Percentiles rank a stretch among this genome's conserved stretches.
These are phyloP conservation scores for Nannospalax galili DNA, from an alignment of 2,113 vertebrate genomes.

Conservation along the genomic window DNA sequence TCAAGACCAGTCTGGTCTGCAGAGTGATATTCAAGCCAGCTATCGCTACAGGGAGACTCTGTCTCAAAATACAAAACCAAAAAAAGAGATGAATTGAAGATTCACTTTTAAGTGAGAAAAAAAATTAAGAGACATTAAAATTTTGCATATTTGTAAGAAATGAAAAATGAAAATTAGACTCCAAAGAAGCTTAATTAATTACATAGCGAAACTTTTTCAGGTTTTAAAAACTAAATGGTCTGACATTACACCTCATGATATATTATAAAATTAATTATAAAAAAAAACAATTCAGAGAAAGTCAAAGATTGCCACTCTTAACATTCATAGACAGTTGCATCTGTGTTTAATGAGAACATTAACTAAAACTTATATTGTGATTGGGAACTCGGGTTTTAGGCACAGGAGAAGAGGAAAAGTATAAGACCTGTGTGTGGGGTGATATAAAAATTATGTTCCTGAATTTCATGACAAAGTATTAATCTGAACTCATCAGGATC, in stretches of 20 bases:
- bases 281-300: background rate
- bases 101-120: too few relatives aligned
- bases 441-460: background rate
- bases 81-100: too few relatives aligned
- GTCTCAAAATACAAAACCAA: too few relatives aligned
- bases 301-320: background rate
- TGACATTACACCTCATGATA: background rate
- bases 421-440: background rate
- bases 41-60: too few relatives aligned
- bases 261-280: background rate
- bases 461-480: background rate
- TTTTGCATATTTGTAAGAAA: background rate
- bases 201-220: too few relatives aligned
- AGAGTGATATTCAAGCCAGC: too few relatives aligned
- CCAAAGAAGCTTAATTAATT: too few relatives aligned
- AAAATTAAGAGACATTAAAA: background rate
- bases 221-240: background rate
- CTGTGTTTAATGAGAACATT: background rate
- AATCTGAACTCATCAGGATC: background rate
- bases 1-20: too few relatives aligned
- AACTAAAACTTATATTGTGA: background rate
- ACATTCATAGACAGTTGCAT: background rate
- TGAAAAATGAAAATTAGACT: too few relatives aligned
- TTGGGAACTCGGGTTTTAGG: background rate
- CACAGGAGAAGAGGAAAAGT: background rate